Evolutionary conservation across 2,888 invertebrate genomes (phyloP).

Genomic region (Listrodromus nycthemerus): DNA sequence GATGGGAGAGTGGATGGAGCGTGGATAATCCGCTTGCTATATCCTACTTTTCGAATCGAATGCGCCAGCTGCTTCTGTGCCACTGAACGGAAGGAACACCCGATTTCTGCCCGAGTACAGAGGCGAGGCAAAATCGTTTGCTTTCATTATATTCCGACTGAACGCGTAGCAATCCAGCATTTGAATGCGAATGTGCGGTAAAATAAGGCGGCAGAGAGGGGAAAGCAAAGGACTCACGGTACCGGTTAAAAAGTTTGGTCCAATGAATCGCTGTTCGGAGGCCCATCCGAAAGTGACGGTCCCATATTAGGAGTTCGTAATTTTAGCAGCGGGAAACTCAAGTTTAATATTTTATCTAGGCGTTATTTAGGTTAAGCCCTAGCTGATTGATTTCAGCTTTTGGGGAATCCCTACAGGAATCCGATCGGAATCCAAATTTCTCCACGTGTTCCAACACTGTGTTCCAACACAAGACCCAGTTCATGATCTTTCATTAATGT

Average conservation of each 20-base stretch:
- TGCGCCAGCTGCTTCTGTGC: constrained; percentile 43
- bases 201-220: neutral
- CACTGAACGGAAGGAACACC: neutral
- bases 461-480: neutral
- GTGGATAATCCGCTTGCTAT: constrained; percentile 73
- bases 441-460: neutral
- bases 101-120: neutral
- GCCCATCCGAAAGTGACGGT: too few species aligned
- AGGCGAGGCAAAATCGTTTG: constrained; percentile 27
- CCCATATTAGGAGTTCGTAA: too few species aligned
- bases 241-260: too few species aligned
- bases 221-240: neutral
- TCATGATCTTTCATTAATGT: neutral
- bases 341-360: too few species aligned
- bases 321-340: too few species aligned
- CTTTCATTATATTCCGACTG: constrained; percentile 27
- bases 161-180: constrained; percentile 9
- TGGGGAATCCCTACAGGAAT: too few species aligned
- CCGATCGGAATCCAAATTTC: too few species aligned
- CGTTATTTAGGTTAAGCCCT: too few species aligned
- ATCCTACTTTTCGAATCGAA: constrained; percentile 54
- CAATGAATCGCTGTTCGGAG: too few species aligned
- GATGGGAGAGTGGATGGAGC: constrained; percentile 72
- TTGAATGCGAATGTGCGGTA: neutral
- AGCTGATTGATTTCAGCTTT: too few species aligned